These are phyloP conservation scores for Sorex maritimensis DNA, from an alignment of 2,797 vertebrate species.

Conservation along the genomic window DNA sequence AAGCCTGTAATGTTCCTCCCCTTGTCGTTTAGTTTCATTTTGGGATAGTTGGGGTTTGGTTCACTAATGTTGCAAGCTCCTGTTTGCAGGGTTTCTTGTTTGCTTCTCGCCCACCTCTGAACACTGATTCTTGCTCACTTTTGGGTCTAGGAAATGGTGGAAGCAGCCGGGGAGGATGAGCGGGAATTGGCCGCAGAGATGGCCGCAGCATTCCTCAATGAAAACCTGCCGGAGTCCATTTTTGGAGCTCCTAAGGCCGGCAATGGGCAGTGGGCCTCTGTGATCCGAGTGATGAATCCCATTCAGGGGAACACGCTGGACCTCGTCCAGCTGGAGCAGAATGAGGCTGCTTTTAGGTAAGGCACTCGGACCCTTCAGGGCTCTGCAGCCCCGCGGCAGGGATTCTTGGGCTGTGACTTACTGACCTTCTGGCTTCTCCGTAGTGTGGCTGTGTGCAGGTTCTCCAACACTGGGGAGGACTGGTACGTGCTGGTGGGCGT, in stretches of 20 bases:
- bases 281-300: constrained; percentile 97
- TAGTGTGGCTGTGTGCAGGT: constrained; percentile 97
- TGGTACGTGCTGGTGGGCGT: constrained; percentile 99
- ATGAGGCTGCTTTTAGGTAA: constrained; percentile 99
- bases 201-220: constrained; percentile 98
- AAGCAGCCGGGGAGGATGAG: constrained; percentile 98
- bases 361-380: background rate
- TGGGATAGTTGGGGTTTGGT: background rate
- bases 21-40: constrained; percentile 19
- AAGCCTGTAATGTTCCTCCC: background rate
- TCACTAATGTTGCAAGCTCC: background rate
- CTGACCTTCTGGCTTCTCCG: background rate
- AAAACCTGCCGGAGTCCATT: constrained; percentile 98
- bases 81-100: background rate
- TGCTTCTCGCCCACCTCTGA: background rate
- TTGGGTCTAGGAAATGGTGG: constrained; percentile 97
- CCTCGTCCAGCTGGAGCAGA: constrained; percentile 98
- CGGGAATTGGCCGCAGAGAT: constrained; percentile 98
- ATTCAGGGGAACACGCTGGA: constrained; percentile 97
- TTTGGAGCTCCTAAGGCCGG: constrained; percentile 99
- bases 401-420: background rate
- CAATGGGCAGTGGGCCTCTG: constrained; percentile 98
- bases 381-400: background rate
- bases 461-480: constrained; percentile 96
- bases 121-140: background rate